These are phyloP conservation scores for Platycheirus rosarum DNA, from an alignment of 2,888 invertebrate genomes.

Conservation along the genomic window DNA sequence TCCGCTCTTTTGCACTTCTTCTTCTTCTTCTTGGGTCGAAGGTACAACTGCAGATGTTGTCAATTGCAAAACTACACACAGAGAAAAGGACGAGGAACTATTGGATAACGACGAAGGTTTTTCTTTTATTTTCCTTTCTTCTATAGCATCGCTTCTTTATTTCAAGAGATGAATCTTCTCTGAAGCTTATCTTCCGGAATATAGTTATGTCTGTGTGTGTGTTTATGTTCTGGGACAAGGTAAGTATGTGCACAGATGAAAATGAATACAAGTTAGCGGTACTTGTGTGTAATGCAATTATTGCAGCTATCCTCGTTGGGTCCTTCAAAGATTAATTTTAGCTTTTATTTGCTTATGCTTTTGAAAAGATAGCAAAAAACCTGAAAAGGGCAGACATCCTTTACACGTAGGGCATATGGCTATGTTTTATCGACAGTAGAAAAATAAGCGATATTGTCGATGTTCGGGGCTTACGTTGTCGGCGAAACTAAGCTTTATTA, in stretches of 20 bases:
- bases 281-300: constrained; percentile 64
- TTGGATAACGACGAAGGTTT: constrained; percentile 17
- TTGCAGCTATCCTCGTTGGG: constrained; percentile 60
- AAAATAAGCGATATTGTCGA: too few species aligned
- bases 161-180: constrained; percentile 26
- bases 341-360: constrained; percentile 31
- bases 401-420: too few species aligned
- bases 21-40: not conserved
- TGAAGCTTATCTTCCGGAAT: constrained; percentile 17
- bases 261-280: constrained; percentile 34
- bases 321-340: constrained; percentile 57
- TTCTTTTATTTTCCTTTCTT: constrained; percentile 13
- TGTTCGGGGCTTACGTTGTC: too few species aligned
- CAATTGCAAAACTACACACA: constrained; percentile 63
- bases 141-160: not conserved
- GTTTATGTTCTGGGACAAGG: not conserved
- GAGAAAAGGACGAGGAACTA: constrained; percentile 33
- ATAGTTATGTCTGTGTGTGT: constrained; percentile 11
- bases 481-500: too few species aligned
- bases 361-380: not conserved
- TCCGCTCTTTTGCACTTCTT: not conserved
- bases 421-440: too few species aligned
- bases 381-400: not conserved
- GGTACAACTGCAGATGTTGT: constrained; percentile 70
- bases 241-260: constrained; percentile 44